Conservation (phyloP, 2,888 invertebrate genomes). For the Pheosia tremula region DNA sequence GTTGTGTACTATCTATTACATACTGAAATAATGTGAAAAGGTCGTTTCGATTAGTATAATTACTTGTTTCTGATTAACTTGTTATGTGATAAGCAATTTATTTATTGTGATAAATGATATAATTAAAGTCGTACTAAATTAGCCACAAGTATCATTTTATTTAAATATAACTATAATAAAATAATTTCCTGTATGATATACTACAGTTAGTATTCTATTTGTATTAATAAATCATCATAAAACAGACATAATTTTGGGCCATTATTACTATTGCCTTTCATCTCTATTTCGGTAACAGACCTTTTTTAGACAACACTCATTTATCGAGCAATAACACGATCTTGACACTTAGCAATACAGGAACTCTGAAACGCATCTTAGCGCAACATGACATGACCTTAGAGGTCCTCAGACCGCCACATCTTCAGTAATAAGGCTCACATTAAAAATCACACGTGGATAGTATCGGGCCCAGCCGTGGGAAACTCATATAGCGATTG, state of each 20-base stretch:
- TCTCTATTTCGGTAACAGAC: no score
- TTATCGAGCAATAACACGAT: background rate
- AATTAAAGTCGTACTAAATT: no score
- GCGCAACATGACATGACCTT: constrained; percentile 7
- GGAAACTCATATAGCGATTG: constrained; percentile 61
- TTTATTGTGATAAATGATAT: no score
- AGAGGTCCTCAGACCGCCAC: constrained; percentile 30
- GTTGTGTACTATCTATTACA: background rate
- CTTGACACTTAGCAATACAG: background rate
- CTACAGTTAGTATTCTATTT: no score
- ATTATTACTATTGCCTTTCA: no score
- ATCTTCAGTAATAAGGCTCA: constrained; percentile 30
- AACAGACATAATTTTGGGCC: no score
- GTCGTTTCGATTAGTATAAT: background rate
- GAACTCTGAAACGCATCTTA: background rate
- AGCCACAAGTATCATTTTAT: no score
- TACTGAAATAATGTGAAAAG: background rate
- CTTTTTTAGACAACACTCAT: background rate
- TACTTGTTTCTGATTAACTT: background rate
- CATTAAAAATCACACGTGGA: constrained; percentile 14
- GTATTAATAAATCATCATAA: no score
- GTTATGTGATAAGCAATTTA: background rate
- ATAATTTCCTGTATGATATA: no score
- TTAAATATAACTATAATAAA: no score
- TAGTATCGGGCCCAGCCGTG: constrained; percentile 36